These are phyloP conservation scores for Axinella damicornis DNA, from an alignment of 37 sponge, comb jelly and placozoan genomes.

Conservation along the genomic window DNA sequence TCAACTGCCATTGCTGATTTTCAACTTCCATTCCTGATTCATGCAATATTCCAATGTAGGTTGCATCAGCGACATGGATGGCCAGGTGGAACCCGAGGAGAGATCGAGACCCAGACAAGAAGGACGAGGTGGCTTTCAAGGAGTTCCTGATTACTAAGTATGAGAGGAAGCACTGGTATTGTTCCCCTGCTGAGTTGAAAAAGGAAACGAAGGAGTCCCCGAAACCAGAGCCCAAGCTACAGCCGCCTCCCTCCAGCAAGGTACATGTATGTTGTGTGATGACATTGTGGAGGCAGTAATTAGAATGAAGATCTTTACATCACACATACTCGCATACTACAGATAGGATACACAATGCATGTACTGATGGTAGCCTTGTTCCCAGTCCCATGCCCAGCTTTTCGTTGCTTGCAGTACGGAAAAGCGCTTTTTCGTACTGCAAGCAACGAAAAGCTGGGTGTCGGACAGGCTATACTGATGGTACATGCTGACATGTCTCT, in stretches of 20 bases:
- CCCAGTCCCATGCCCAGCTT: too few species aligned
- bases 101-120: constrained; percentile 74
- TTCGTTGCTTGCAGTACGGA: too few species aligned
- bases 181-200: constrained; percentile 23
- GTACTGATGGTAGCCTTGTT: too few species aligned
- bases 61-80: constrained; percentile 64
- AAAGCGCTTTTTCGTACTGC: too few species aligned
- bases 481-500: too few species aligned
- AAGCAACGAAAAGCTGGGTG: too few species aligned
- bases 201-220: constrained; percentile 23
- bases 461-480: too few species aligned
- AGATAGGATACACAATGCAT: too few species aligned
- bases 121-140: constrained; percentile 71
- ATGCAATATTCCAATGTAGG: constrained; percentile 13
- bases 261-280: neutral
- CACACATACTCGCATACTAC: too few species aligned
- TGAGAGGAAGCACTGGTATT: constrained; percentile 84
- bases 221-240: constrained; percentile 15
- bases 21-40: too few species aligned
- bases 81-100: constrained; percentile 64
- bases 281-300: constrained; percentile 1
- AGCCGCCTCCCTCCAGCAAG: constrained; percentile 21
- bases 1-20: too few species aligned
- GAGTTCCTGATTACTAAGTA: constrained; percentile 81
- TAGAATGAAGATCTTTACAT: neutral